phyloP scores from a whole-genome alignment of 2,797 vertebrate species.

The Botia kubotai region DNA sequence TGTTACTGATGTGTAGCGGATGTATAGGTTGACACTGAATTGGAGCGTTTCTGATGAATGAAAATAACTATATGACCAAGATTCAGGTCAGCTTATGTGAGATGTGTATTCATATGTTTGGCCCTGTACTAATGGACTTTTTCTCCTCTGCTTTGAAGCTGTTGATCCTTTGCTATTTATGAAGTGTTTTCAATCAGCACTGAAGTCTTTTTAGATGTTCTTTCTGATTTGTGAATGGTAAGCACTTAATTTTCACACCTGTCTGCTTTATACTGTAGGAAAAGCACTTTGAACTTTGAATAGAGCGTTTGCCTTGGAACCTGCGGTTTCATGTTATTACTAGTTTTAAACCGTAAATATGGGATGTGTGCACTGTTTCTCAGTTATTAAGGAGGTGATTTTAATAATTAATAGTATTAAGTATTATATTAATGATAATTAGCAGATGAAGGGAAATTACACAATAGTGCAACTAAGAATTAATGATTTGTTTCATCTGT shows the following conservation, averaged over 20 bases:
- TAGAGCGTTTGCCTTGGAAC: constrained; percentile 10
- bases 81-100: constrained; percentile 78
- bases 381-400: too few species aligned
- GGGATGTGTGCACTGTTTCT: too few species aligned
- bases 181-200: constrained; percentile 71
- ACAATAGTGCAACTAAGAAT: too few species aligned
- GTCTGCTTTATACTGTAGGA: constrained; percentile 18
- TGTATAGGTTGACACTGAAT: constrained; percentile 70
- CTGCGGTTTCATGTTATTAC: constrained; percentile 19
- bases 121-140: constrained; percentile 70
- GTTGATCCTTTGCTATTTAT: constrained; percentile 71
- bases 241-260: constrained; percentile 33
- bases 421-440: not conserved
- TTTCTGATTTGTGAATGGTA: constrained; percentile 38
- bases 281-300: constrained; percentile 33
- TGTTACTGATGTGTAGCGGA: constrained; percentile 70
- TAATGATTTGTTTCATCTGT: too few species aligned
- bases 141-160: constrained; percentile 74
- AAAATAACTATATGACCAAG: constrained; percentile 75
- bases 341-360: not conserved
- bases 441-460: not conserved
- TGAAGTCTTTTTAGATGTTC: constrained; percentile 68
- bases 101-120: constrained; percentile 76
- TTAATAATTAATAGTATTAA: not conserved
- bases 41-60: constrained; percentile 72